These are phyloP conservation scores for Pyxicephalus adspersus DNA, from an alignment of 2,113 vertebrate species.

Conservation along the genomic window DNA sequence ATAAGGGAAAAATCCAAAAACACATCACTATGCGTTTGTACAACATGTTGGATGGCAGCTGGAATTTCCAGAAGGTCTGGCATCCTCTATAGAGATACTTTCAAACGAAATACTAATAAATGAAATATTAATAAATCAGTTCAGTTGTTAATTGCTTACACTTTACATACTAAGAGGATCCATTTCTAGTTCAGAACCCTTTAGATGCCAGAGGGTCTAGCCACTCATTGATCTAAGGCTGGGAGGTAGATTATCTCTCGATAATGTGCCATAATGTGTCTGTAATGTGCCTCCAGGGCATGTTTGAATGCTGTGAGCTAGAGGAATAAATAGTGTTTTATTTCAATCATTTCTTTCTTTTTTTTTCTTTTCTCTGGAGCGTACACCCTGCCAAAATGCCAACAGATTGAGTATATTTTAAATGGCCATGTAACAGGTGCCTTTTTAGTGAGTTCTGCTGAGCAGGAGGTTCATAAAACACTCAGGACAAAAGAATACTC, in stretches of 20 bases:
- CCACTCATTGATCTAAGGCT: slow-evolving; percentile 47
- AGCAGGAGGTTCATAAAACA: slow-evolving; percentile 54
- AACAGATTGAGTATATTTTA: slow-evolving; percentile 56
- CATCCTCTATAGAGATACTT: slow-evolving; percentile 29
- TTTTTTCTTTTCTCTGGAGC: slow-evolving; percentile 41
- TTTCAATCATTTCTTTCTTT: slow-evolving; percentile 44
- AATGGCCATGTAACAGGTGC: slow-evolving; percentile 52
- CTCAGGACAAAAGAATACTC: slow-evolving; percentile 14
- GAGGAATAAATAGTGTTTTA: slow-evolving; percentile 54
- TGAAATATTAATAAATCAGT: slow-evolving; percentile 49
- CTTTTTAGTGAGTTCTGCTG: slow-evolving; percentile 46
- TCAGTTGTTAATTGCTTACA: slow-evolving; percentile 45
- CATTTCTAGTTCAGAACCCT: slow-evolving; percentile 10
- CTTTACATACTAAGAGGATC: slow-evolving; percentile 32
- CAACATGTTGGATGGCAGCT: slow-evolving; percentile 28
- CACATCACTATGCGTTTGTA: background rate
- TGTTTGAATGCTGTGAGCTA: slow-evolving; percentile 39
- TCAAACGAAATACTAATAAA: slow-evolving; percentile 47
- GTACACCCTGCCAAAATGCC: slow-evolving; percentile 36
- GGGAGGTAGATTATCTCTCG: slow-evolving; percentile 39
- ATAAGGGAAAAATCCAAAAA: background rate
- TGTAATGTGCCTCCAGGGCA: slow-evolving; percentile 53
- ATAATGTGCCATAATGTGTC: slow-evolving; percentile 56
- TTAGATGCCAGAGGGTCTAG: slow-evolving; percentile 40
- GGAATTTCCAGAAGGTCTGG: slow-evolving; percentile 32